Evolutionary conservation across 2,888 invertebrate species (phyloP).

Genomic region (Theristus sp.): DNA sequence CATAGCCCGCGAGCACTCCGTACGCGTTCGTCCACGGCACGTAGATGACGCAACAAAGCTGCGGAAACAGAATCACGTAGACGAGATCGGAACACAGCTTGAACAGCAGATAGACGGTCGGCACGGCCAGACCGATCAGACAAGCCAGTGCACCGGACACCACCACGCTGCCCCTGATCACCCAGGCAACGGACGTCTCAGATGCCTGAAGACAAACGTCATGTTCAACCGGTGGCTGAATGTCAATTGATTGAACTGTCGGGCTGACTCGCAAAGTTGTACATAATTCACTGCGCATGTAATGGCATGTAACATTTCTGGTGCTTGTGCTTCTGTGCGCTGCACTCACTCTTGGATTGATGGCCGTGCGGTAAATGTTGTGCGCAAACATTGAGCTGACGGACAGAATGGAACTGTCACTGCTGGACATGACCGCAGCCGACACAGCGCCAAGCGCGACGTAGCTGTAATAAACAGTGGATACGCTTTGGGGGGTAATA

Average conservation of each 20-base stretch:
- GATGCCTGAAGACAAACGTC: conserved; percentile 55
- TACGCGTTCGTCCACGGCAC: conserved; percentile 89
- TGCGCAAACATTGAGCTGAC: conserved; percentile 97
- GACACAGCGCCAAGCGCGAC: conserved; percentile 71
- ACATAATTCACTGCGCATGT: neutral
- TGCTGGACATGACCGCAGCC: conserved; percentile 97
- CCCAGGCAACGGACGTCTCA: conserved; percentile 74
- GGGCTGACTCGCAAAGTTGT: no score
- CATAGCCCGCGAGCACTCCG: conserved; percentile 51
- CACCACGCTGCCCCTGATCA: conserved; percentile 73
- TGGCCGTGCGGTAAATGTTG: conserved; percentile 90
- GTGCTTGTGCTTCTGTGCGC: no score
- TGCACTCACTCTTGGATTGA: conserved; percentile 57
- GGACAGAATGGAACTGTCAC: conserved; percentile 90
- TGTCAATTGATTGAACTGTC: neutral
- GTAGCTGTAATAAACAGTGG: conserved; percentile 54
- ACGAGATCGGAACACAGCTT: conserved; percentile 88
- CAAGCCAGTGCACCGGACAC: conserved; percentile 77
- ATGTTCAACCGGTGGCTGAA: no score
- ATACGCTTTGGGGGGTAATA: conserved; percentile 82
- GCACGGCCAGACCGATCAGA: conserved; percentile 85
- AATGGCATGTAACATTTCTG: no score
- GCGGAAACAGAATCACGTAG: conserved; percentile 94
- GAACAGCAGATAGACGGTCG: conserved; percentile 94
- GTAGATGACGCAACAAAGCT: conserved; percentile 89